Percentiles rank a stretch among this genome's conserved stretches.
phyloP scores from a whole-genome alignment of 2,888 invertebrate species.

The Sarcophaga subvicina region DNA sequence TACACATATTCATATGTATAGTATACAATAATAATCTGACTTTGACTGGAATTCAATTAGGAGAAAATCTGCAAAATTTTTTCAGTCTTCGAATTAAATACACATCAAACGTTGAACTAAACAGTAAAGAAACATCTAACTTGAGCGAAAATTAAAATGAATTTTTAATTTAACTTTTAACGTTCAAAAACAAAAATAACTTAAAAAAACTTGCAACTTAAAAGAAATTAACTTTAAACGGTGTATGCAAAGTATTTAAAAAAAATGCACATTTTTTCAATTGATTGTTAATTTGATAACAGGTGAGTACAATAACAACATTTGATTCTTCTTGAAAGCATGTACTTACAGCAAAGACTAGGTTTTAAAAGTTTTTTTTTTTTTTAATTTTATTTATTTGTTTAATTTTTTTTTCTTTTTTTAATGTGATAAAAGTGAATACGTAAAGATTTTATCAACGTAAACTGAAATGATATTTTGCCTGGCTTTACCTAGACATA shows the following conservation, averaged over 20 bases:
- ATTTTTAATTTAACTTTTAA: neutral
- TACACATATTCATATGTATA: neutral
- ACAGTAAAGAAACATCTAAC: constrained; percentile 25
- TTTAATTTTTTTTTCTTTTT: too few relatives aligned
- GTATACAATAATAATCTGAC: constrained; percentile 11
- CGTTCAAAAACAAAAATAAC: too few relatives aligned
- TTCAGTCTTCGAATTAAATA: constrained; percentile 48
- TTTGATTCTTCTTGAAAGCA: too few relatives aligned
- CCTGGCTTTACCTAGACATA: constrained; percentile 40
- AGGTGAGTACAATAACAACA: neutral
- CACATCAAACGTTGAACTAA: constrained; percentile 58
- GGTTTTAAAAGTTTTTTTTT: too few relatives aligned
- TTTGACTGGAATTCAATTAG: constrained; percentile 50
- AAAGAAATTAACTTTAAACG: neutral
- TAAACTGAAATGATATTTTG: constrained; percentile 14
- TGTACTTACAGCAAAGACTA: too few relatives aligned
- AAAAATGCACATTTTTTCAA: neutral
- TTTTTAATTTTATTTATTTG: too few relatives aligned
- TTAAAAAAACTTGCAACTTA: too few relatives aligned
- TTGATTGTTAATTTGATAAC: neutral
- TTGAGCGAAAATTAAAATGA: neutral
- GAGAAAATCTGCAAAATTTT: constrained; percentile 53
- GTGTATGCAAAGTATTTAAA: too few relatives aligned
- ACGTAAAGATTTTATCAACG: constrained; percentile 8
- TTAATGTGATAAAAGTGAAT: too few relatives aligned